Evolutionary conservation across 2,113 vertebrate genomes (phyloP).

Genomic region (Notarius lentiginosus): DNA sequence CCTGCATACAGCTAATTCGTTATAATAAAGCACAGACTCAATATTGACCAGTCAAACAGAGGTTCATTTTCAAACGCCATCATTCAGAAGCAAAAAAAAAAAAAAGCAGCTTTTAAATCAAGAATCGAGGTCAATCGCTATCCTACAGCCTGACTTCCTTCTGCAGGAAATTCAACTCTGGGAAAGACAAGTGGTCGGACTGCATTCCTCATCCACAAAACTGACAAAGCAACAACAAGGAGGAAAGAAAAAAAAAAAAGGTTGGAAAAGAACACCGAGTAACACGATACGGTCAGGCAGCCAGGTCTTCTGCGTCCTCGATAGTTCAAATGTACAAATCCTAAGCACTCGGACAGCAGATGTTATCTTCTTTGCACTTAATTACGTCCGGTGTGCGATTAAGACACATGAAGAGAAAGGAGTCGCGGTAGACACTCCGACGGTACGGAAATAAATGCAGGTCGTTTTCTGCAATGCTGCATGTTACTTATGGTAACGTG

Average conservation of each 20-base stretch:
- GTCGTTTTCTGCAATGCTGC: neutral
- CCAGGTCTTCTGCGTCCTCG: neutral
- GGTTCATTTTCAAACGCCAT: neutral
- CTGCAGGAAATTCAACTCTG: neutral
- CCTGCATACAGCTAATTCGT: neutral
- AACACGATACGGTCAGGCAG: neutral
- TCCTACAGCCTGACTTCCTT: neutral
- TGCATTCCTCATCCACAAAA: conserved; percentile 25
- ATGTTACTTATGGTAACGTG: neutral
- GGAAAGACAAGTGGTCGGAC: neutral
- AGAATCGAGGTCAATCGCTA: neutral
- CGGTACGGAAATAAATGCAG: neutral
- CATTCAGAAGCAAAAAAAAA: neutral
- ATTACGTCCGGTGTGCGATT: neutral
- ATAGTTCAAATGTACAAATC: neutral
- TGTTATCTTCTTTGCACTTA: neutral
- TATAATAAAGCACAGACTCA: neutral
- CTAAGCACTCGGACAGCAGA: neutral
- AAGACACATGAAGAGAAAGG: neutral
- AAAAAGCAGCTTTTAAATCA: neutral
- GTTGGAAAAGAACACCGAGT: neutral
- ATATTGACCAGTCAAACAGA: neutral
- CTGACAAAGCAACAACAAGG: neutral
- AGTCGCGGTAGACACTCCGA: neutral
- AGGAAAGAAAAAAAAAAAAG: neutral